Evolutionary conservation across 2,888 invertebrate species (phyloP), one percentile per base, ranked within the genome.

Genomic region (Polydrusus tereticollis): DNA sequence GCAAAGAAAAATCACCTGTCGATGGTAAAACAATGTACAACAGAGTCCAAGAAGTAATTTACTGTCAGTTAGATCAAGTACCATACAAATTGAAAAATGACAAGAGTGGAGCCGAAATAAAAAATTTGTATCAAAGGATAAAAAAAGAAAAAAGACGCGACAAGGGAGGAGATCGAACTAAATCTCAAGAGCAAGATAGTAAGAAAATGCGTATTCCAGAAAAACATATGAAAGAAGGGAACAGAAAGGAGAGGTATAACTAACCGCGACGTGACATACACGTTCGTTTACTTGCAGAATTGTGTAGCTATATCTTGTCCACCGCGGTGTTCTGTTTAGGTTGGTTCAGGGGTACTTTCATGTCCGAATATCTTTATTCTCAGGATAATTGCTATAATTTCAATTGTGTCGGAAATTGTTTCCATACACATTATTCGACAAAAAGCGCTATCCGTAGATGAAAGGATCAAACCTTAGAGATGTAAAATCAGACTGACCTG

Each of bases 1-100:
- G 45, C 4, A 23, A 16, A 21, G 52, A 59, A 10, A 64, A 50
- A 23, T 20, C 57, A 14, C 29, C 63, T 14, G 12, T 8, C n/a
- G 5, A n/a, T 1, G 16, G 26, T 20, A 57, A 57, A 29, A 33
- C 26, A 10, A 10, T 21, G 5, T 52, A 38, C 20, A 47, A 12
- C n/a, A 55, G 21, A n/a, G 66, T 73, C 7, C 69, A 73, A 58
- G 69, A 73, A 66, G 73, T 73, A 8, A 66, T 73, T 43, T 73
- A 60, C 45, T 73, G 73, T 29, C 69, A 73, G 8, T 20, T 69
- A 60, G 57, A 58, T n/a, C 65, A 52, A 29, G 16, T 41, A 5
- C 73, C 69, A 12, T 65, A 41, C 29, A 52, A 43, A 29, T 23
- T 60, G n/a, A 69, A 60, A 45, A 65, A 69, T 21, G 65, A 73